Percentiles rank a stretch among this genome's conserved stretches.
phyloP scores from a whole-genome alignment of 2,113 vertebrate genomes.

The Gavialis gangeticus region DNA sequence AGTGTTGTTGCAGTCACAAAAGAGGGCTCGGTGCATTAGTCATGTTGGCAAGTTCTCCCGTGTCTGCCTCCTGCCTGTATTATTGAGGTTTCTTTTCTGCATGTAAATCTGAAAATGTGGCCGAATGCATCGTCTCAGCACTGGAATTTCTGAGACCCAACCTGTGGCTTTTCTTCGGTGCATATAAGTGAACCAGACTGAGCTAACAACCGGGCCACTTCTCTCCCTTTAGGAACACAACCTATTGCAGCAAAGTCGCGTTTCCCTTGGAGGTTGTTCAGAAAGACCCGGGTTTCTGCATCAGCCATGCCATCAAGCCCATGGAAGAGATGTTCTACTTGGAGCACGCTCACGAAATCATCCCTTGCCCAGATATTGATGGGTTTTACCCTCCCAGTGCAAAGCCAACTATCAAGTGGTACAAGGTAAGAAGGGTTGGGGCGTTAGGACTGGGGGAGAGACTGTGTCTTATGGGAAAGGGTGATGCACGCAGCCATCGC shows the following conservation, averaged over 20 bases:
- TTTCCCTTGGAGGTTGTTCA: conserved; percentile 86
- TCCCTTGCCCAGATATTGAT: conserved; percentile 87
- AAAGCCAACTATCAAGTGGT: conserved; percentile 84
- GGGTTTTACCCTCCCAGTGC: conserved; percentile 80
- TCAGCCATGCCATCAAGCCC: conserved; percentile 70
- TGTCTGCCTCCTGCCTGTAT: not conserved
- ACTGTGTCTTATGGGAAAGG: not conserved
- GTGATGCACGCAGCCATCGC: not conserved
- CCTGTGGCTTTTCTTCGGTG: conserved; percentile 4
- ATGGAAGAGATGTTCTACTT: conserved; percentile 70
- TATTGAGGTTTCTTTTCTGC: not conserved
- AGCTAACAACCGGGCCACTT: not conserved
- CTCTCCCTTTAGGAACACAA: conserved; percentile 84
- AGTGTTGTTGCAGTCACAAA: conserved; percentile 32
- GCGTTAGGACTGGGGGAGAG: not conserved
- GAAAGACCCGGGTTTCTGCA: conserved; percentile 71
- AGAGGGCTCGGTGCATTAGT: conserved; percentile 40
- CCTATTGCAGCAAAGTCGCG: conserved; percentile 88
- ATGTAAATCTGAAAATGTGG: not conserved
- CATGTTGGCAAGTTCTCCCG: conserved; percentile 34
- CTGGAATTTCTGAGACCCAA: not conserved
- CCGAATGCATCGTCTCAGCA: not conserved
- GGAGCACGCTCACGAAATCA: conserved; percentile 41
- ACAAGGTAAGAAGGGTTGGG: conserved; percentile 74
- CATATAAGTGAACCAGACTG: conserved; percentile 4